Conservation (phyloP, 1,140 invertebrate species). For the Camponotus vicinus region DNA sequence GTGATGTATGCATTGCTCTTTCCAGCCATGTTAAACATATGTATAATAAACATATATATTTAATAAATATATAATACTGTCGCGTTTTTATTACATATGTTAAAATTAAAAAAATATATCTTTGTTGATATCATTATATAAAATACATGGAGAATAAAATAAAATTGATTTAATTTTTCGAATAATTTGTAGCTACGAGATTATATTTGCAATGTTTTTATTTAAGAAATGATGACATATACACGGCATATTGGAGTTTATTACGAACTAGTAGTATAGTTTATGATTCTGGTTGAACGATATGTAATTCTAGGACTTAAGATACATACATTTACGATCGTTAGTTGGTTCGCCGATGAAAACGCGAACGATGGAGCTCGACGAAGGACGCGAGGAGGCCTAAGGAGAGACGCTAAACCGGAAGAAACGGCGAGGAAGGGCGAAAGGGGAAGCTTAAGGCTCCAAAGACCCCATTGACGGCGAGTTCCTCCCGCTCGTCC, state of each 20-base stretch:
- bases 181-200: neutral
- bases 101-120: too few relatives aligned
- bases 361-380: conserved; percentile 24
- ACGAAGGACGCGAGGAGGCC: conserved; percentile 64
- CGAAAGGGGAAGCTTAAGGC: conserved; percentile 81
- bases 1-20: neutral
- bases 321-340: conserved; percentile 19
- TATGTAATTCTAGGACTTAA: conserved; percentile 25
- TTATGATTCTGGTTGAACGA: neutral
- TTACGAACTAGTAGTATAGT: neutral
- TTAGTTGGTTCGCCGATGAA: conserved; percentile 6
- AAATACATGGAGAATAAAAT: neutral
- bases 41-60: too few relatives aligned
- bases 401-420: conserved; percentile 77
- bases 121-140: too few relatives aligned
- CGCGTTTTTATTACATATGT: too few relatives aligned
- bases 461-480: conserved; percentile 76
- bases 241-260: neutral
- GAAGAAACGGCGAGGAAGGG: conserved; percentile 79
- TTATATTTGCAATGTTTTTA: neutral
- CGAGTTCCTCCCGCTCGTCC: conserved; percentile 72
- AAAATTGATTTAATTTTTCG: neutral
- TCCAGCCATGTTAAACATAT: neutral
- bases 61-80: neutral
- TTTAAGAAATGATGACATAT: neutral